Conservation (phyloP, 2,113 vertebrate species). For the Arothron firmamentum region DNA sequence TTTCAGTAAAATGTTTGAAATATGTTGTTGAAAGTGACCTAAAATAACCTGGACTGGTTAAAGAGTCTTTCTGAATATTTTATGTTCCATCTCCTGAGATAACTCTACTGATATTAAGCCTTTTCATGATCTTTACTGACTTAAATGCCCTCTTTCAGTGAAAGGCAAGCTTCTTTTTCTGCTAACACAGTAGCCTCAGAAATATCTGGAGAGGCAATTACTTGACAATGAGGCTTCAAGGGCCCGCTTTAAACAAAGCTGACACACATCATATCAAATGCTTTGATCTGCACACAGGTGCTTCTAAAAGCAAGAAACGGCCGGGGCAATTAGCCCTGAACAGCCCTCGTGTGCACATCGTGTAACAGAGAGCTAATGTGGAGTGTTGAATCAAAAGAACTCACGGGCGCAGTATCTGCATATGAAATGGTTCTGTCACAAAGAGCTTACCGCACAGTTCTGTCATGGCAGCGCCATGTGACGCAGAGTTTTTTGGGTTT, state of each 20-base stretch:
- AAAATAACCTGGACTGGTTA: neutral
- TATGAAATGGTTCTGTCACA: slow-evolving; percentile 71
- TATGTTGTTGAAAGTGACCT: neutral
- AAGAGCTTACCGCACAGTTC: slow-evolving; percentile 56
- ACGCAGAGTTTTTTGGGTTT: slow-evolving; percentile 18
- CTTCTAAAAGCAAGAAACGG: slow-evolving; percentile 68
- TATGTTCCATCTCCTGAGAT: slow-evolving; percentile 25
- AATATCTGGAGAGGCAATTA: slow-evolving; percentile 62
- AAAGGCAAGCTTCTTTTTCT: slow-evolving; percentile 14
- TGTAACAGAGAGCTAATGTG: slow-evolving; percentile 54
- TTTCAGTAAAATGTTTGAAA: neutral
- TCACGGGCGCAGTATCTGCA: slow-evolving; percentile 65
- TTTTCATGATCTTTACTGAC: slow-evolving; percentile 43
- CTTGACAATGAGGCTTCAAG: slow-evolving; percentile 52
- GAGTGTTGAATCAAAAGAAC: slow-evolving; percentile 73
- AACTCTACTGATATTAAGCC: slow-evolving; percentile 32
- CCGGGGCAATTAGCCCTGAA: slow-evolving; percentile 64
- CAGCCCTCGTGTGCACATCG: slow-evolving; percentile 52
- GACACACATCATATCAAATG: slow-evolving; percentile 57
- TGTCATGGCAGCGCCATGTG: slow-evolving; percentile 48
- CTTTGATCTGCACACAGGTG: slow-evolving; percentile 77
- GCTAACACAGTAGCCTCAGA: slow-evolving; percentile 42
- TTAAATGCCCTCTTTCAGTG: slow-evolving; percentile 30
- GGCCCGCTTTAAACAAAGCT: slow-evolving; percentile 65
- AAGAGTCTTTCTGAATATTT: neutral